Percentiles rank a stretch among this genome's conserved stretches.
These are phyloP conservation scores for Ceramica pisi DNA, from an alignment of 2,888 invertebrate species.

Conservation along the genomic window DNA sequence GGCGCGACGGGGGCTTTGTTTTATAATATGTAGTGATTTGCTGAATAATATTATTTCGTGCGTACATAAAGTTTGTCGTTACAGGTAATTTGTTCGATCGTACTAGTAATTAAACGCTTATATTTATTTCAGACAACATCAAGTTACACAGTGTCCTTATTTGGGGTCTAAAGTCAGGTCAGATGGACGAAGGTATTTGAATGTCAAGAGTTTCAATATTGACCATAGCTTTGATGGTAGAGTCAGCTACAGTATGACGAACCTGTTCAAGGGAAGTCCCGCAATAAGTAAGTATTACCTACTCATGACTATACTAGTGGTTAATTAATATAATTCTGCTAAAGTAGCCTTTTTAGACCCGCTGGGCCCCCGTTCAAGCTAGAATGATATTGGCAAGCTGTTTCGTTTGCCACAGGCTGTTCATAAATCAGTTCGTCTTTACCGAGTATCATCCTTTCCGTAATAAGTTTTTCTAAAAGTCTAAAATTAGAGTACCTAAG, in stretches of 20 bases:
- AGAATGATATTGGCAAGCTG: too few relatives aligned
- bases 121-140: slow-evolving; percentile 74
- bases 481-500: too few relatives aligned
- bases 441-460: too few relatives aligned
- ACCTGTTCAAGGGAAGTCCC: slow-evolving; percentile 78
- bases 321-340: too few relatives aligned
- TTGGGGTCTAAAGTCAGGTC: slow-evolving; percentile 63
- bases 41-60: not conserved
- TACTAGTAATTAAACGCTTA: slow-evolving; percentile 4
- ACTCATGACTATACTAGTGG: not conserved
- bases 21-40: too few relatives aligned
- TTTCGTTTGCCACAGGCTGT: too few relatives aligned
- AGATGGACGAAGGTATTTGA: slow-evolving; percentile 72
- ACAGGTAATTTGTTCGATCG: not conserved
- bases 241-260: slow-evolving; percentile 78
- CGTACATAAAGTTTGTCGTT: not conserved
- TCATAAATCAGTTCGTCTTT: too few relatives aligned
- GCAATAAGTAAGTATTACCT: slow-evolving; percentile 76
- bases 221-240: slow-evolving; percentile 77
- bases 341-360: too few relatives aligned
- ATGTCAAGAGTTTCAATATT: slow-evolving; percentile 68
- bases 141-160: slow-evolving; percentile 69
- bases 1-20: too few relatives aligned
- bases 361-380: too few relatives aligned
- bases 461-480: too few relatives aligned